Evolutionary conservation across 2,888 invertebrate species (phyloP).

Genomic region (Drosophila mettleri): DNA sequence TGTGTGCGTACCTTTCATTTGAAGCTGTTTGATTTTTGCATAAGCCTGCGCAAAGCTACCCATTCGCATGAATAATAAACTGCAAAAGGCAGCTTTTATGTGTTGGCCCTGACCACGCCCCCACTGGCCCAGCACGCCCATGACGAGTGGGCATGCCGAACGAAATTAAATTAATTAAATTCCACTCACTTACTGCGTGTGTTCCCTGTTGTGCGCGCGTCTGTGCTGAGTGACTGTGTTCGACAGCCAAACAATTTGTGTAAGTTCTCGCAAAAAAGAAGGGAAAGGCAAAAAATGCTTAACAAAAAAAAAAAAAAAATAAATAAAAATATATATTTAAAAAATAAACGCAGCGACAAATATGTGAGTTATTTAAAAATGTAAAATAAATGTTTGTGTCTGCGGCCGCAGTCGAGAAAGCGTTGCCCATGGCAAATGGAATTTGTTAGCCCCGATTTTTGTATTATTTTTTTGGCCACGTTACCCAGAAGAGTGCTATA

Average conservation of each 20-base stretch:
- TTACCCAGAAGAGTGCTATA: slow-evolving; percentile 16
- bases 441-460: neutral
- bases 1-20: slow-evolving; percentile 44
- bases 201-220: slow-evolving; percentile 2
- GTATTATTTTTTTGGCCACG: too few species aligned
- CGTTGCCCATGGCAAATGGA: slow-evolving; percentile 22
- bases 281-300: neutral
- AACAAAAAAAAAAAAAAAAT: neutral
- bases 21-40: slow-evolving; percentile 63
- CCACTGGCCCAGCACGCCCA: too few species aligned
- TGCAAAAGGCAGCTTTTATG: slow-evolving; percentile 30
- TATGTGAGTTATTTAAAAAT: slow-evolving; percentile 68
- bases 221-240: slow-evolving; percentile 15
- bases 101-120: slow-evolving; percentile 10
- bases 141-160: slow-evolving; percentile 24
- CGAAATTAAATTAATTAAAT: slow-evolving; percentile 76
- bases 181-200: slow-evolving; percentile 37
- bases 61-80: slow-evolving; percentile 58
- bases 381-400: slow-evolving; percentile 71
- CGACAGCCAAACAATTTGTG: slow-evolving; percentile 55
- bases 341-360: slow-evolving; percentile 39
- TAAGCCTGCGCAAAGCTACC: slow-evolving; percentile 52
- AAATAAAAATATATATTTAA: slow-evolving; percentile 6
- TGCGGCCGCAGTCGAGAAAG: slow-evolving; percentile 52
- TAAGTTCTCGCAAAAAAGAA: slow-evolving; percentile 22